Conservation (phyloP, 2,797 vertebrate species). For the Meriones psammophilus region DNA sequence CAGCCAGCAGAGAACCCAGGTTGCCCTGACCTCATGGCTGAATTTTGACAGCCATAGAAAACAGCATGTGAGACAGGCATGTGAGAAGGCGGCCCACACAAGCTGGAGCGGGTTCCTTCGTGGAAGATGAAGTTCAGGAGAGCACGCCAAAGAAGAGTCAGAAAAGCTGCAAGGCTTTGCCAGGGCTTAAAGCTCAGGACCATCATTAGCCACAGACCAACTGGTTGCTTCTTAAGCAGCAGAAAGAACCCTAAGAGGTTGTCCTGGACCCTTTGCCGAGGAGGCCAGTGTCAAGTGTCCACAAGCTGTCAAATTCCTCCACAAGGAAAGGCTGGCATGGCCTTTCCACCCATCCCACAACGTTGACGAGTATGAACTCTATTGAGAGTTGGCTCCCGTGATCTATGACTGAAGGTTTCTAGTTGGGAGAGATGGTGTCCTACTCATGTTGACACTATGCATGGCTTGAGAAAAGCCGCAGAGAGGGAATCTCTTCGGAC, state of each 20-base stretch:
- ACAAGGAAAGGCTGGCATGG: constrained; percentile 97
- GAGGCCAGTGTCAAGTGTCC: constrained; percentile 96
- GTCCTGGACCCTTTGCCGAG: constrained; percentile 95
- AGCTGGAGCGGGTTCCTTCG: neutral
- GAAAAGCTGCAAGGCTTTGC: neutral
- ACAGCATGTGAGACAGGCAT: neutral
- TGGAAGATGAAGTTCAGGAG: neutral
- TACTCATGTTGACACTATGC: constrained; percentile 79
- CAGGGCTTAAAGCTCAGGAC: neutral
- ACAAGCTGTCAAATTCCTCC: constrained; percentile 97
- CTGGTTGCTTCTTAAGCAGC: neutral
- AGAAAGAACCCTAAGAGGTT: constrained; percentile 95
- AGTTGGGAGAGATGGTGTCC: constrained; percentile 77
- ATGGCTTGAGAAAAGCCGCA: constrained; percentile 85
- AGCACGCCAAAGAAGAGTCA: neutral
- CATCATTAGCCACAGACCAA: neutral
- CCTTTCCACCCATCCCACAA: constrained; percentile 97
- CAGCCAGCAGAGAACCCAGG: neutral
- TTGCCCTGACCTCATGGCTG: neutral
- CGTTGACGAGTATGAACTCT: constrained; percentile 95
- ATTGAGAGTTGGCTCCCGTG: constrained; percentile 74
- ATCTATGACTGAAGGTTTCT: constrained; percentile 85
- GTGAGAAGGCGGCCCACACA: neutral
- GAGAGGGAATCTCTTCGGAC: too few relatives aligned
- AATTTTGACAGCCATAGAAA: neutral